Conservation (phyloP, 1,140 invertebrate species). For the Olivierus martensii region DNA sequence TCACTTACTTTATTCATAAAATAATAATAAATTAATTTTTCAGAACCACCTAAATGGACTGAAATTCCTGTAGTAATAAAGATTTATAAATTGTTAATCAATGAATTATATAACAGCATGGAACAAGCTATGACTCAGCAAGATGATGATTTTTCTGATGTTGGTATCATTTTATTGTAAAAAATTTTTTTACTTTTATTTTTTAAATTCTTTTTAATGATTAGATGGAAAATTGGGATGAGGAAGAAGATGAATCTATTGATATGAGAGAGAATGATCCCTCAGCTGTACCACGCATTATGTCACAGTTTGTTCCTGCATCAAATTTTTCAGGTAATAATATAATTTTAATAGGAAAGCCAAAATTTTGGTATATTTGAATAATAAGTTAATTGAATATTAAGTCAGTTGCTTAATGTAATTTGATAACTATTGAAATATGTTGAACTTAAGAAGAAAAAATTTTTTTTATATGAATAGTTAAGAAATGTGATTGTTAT, state of each 20-base stretch:
- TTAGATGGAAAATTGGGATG: neutral
- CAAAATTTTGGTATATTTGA: neutral
- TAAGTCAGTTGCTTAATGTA: no score
- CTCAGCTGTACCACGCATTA: neutral
- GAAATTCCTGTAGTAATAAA: constrained; percentile 41
- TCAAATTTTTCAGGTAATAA: neutral
- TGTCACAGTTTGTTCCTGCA: constrained; percentile 1
- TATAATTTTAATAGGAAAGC: neutral
- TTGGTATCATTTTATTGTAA: neutral
- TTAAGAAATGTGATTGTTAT: no score
- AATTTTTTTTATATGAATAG: neutral
- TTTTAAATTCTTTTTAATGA: neutral
- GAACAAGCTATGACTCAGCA: constrained; percentile 30
- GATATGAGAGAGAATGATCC: neutral
- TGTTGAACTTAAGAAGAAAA: neutral
- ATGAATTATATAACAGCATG: constrained; percentile 39
- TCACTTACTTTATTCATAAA: neutral
- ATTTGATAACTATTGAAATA: neutral
- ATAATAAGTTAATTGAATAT: no score
- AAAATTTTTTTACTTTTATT: neutral
- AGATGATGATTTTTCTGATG: constrained; percentile 22
- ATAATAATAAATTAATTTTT: constrained; percentile 9
- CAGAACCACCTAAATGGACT: constrained; percentile 38
- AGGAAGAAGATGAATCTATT: neutral
- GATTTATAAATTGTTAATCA: constrained; percentile 44